Evolutionary conservation across 1,140 invertebrate species (phyloP).

Genomic region (Cepaea nemoralis): DNA sequence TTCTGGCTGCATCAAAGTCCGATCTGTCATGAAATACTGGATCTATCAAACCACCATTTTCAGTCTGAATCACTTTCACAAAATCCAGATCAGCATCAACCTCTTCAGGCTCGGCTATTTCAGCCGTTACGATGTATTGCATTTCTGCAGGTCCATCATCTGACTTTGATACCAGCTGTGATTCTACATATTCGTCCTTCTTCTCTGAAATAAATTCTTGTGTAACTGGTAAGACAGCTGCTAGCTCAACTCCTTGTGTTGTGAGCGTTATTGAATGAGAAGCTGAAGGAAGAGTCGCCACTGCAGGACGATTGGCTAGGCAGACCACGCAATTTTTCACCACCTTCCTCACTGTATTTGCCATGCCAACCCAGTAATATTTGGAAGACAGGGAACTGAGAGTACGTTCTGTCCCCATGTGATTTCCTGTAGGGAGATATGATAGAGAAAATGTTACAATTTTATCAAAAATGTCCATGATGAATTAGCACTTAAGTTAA

Average conservation of each 20-base stretch:
- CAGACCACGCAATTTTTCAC: constrained; percentile 34
- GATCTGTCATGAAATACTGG: constrained; percentile 3
- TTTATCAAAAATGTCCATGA: not conserved
- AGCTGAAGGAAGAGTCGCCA: not conserved
- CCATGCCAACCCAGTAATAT: constrained; percentile 40
- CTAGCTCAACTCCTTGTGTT: not conserved
- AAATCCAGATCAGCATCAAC: constrained; percentile 34
- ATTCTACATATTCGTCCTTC: not conserved
- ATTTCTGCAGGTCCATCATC: constrained; percentile 8
- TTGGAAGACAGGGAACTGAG: constrained; percentile 19
- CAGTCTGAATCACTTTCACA: constrained; percentile 10
- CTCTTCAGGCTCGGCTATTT: constrained; percentile 22
- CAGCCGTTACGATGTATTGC: constrained; percentile 25
- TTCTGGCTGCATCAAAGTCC: constrained; percentile 20
- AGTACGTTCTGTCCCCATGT: constrained; percentile 30
- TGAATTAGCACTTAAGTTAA: not conserved
- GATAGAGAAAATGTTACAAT: not conserved
- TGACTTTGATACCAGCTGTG: not conserved
- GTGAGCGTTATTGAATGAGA: not conserved
- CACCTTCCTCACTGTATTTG: constrained; percentile 28
- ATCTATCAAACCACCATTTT: not conserved
- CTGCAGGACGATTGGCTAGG: constrained; percentile 15
- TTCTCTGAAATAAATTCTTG: not conserved
- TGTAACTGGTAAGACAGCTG: not conserved
- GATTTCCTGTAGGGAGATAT: not conserved